Conservation (phyloP, 2,797 vertebrate species). For the Tragelaphus eurycerus region DNA sequence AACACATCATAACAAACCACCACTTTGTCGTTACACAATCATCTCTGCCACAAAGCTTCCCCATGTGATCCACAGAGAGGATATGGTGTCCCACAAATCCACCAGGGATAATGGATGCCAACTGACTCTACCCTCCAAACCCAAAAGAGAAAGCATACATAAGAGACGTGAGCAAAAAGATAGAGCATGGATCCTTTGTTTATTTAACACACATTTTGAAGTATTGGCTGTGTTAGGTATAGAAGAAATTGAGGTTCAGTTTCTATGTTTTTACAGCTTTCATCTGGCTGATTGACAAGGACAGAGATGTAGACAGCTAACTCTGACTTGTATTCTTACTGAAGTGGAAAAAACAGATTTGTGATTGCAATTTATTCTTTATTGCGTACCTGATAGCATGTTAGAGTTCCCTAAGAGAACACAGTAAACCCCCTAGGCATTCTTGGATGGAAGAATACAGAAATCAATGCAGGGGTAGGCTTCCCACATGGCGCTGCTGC, state of each 20-base stretch:
- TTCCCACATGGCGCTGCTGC: not conserved
- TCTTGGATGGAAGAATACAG: not conserved
- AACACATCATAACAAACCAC: not conserved
- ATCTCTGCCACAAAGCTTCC: not conserved
- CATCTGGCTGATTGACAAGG: not conserved
- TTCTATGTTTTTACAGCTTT: not conserved
- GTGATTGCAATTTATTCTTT: not conserved
- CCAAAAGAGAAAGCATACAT: not conserved
- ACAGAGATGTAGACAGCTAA: not conserved
- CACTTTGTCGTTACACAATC: not conserved
- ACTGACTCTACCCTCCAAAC: not conserved
- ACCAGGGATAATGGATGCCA: not conserved
- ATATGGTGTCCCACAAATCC: not conserved
- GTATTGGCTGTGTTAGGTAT: not conserved
- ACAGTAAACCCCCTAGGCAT: not conserved
- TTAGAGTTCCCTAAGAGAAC: not conserved
- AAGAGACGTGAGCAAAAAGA: not conserved
- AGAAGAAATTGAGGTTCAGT: not conserved
- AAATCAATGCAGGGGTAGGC: not conserved
- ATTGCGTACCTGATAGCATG: not conserved
- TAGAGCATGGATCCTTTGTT: not conserved
- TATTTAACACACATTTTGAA: not conserved
- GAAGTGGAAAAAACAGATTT: not conserved
- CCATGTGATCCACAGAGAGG: not conserved
- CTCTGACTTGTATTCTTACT: not conserved